These are phyloP conservation scores for Gymnocephalus cernua DNA, from an alignment of 2,113 vertebrate genomes.

Conservation along the genomic window DNA sequence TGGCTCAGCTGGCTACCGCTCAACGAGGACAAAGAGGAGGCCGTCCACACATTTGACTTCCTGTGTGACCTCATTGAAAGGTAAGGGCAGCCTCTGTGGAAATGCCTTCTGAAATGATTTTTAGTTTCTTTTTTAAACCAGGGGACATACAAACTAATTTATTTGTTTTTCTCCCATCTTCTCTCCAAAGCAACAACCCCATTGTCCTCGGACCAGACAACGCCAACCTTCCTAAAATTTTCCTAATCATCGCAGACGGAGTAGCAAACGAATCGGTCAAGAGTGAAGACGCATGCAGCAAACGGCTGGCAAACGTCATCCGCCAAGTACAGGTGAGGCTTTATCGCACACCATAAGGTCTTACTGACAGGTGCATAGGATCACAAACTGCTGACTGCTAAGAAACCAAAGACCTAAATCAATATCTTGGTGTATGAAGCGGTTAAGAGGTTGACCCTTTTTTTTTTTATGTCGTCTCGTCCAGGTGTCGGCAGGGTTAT, in stretches of 20 bases:
- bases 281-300: slow-evolving; percentile 94
- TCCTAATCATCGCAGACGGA: slow-evolving; percentile 96
- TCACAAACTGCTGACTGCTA: neutral
- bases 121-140: neutral
- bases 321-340: slow-evolving; percentile 94
- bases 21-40: slow-evolving; percentile 98
- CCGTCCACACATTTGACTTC: slow-evolving; percentile 95
- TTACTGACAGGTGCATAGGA: neutral
- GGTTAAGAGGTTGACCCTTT: neutral
- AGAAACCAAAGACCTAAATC: neutral
- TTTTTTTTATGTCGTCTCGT: slow-evolving; percentile 1
- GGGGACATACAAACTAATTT: fast-evolving
- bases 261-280: slow-evolving; percentile 95
- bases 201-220: slow-evolving; percentile 97
- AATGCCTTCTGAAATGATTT: neutral
- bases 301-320: slow-evolving; percentile 95
- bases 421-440: too few species aligned
- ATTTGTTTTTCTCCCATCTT: neutral
- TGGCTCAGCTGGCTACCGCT: slow-evolving; percentile 98
- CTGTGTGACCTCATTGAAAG: slow-evolving; percentile 98
- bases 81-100: slow-evolving; percentile 64
- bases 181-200: slow-evolving; percentile 91
- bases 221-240: slow-evolving; percentile 95
- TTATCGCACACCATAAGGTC: too few species aligned
- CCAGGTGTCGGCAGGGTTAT: slow-evolving; percentile 94